Conservation (phyloP, 2,113 vertebrate species). For the Grammomys dolichurus region DNA sequence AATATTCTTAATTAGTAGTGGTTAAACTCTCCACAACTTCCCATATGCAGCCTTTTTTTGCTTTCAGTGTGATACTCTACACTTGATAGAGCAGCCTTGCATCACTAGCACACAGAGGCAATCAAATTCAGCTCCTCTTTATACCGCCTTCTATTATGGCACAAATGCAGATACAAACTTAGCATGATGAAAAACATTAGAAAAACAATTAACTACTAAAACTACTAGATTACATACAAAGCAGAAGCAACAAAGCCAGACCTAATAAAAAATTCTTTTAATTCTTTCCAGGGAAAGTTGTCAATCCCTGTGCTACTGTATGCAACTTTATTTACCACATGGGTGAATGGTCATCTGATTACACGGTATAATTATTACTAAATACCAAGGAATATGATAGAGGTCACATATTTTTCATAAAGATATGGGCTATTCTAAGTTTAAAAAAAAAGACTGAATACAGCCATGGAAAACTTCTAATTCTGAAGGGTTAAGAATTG, state of each 20-base stretch:
- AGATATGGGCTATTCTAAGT: background rate
- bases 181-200: background rate
- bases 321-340: conserved; percentile 74
- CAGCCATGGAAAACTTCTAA: conserved; percentile 17
- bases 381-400: conserved; percentile 75
- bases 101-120: background rate
- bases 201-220: conserved; percentile 58
- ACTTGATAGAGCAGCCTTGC: conserved; percentile 32
- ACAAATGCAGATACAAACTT: background rate
- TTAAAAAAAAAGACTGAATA: background rate
- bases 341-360: conserved; percentile 75
- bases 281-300: conserved; percentile 55
- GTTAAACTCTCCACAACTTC: background rate
- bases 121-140: background rate
- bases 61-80: background rate
- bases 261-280: conserved; percentile 59
- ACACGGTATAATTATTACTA: conserved; percentile 76
- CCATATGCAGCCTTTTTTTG: background rate
- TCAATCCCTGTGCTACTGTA: conserved; percentile 66
- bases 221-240: conserved; percentile 31
- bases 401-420: conserved; percentile 60
- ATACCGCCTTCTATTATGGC: conserved; percentile 62
- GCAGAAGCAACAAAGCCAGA: conserved; percentile 52
- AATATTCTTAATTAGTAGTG: background rate
- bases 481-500: background rate